Evolutionary conservation across 2,797 vertebrate genomes (phyloP).

Genomic region (Eleutherodactylus coqui): DNA sequence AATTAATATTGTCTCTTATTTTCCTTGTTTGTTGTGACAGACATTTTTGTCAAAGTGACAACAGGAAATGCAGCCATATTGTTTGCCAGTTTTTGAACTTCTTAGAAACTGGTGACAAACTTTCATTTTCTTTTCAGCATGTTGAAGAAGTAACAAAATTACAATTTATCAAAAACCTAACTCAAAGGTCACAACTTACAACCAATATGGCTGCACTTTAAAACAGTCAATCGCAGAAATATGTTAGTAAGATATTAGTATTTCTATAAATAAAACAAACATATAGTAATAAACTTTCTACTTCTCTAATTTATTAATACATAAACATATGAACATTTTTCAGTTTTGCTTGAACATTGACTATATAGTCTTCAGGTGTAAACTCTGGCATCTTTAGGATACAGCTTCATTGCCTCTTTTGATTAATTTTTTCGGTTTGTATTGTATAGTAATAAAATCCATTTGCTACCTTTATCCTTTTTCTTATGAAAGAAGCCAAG

Average conservation of each 20-base stretch:
- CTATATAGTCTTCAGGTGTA: not conserved
- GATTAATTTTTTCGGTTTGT: not conserved
- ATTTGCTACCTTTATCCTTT: not conserved
- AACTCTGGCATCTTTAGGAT: not conserved
- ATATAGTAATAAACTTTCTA: not conserved
- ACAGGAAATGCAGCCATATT: not conserved
- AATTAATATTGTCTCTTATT: not conserved
- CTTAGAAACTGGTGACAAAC: not conserved
- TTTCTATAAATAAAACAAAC: not conserved
- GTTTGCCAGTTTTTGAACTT: not conserved
- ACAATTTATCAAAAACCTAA: not conserved
- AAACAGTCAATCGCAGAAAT: too few relatives aligned
- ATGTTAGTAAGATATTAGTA: not conserved
- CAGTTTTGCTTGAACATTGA: not conserved
- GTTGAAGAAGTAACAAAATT: not conserved
- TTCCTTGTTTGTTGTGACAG: not conserved
- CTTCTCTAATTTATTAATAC: not conserved
- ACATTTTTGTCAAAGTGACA: not conserved
- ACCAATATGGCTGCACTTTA: not conserved
- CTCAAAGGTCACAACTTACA: not conserved
- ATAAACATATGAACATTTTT: not conserved
- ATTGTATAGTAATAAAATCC: not conserved
- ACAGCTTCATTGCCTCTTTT: not conserved
- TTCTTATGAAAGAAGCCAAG: too few relatives aligned
- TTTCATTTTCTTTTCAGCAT: not conserved